Conservation (phyloP, 2,797 vertebrate species). For the Poeciliopsis presidionis region DNA sequence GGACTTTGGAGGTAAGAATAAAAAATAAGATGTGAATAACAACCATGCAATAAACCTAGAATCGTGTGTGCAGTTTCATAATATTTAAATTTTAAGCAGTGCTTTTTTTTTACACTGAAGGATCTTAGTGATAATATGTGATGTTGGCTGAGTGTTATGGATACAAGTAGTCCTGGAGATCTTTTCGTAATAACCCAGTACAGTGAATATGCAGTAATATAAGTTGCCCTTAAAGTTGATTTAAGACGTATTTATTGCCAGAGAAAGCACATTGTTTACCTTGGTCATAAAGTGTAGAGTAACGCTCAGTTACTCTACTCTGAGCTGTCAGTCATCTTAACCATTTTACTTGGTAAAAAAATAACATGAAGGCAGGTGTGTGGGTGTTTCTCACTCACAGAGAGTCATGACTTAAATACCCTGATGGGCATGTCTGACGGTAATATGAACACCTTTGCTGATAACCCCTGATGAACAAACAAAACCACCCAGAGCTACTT, state of each 20-base stretch:
- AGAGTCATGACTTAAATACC: background rate
- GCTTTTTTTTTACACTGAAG: background rate
- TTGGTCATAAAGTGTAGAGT: background rate
- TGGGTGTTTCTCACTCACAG: background rate
- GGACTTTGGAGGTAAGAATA: background rate
- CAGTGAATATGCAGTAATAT: background rate
- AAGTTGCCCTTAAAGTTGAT: background rate
- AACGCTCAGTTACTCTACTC: background rate
- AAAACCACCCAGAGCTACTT: background rate
- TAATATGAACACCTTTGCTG: background rate
- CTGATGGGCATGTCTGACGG: background rate
- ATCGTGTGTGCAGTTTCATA: background rate
- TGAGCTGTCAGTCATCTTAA: background rate
- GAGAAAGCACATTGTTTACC: background rate
- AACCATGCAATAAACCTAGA: background rate
- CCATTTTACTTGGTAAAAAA: background rate
- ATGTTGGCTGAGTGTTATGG: background rate
- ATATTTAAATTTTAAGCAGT: conserved; percentile 11
- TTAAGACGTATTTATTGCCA: background rate
- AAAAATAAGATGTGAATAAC: background rate
- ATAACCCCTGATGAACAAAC: background rate
- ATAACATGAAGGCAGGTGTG: background rate
- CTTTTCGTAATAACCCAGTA: conserved; percentile 27
- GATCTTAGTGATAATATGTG: background rate
- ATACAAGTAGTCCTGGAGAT: conserved; percentile 13